Conservation (phyloP, 2,888 invertebrate genomes). For the Aphrophora alni region DNA sequence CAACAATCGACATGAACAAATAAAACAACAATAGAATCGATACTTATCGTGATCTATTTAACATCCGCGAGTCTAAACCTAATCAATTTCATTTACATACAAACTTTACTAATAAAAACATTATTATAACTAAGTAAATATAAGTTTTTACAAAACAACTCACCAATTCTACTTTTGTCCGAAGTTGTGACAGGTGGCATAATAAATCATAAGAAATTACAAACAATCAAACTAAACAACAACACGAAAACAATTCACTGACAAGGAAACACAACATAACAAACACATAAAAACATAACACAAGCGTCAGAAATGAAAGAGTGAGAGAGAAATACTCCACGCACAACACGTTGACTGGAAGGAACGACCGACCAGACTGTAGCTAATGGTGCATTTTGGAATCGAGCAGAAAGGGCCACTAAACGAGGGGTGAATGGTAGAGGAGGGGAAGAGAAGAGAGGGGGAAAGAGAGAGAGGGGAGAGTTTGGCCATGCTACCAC, state of each 20-base stretch:
- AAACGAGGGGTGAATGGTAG: constrained; percentile 10
- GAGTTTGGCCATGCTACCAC: constrained; percentile 49
- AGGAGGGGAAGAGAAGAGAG: constrained; percentile 20
- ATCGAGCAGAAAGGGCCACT: constrained; percentile 40
- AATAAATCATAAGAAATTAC: neutral
- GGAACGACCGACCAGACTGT: neutral
- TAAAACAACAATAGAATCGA: neutral
- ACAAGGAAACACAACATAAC: constrained; percentile 23
- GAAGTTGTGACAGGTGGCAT: constrained; percentile 2
- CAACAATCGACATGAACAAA: neutral
- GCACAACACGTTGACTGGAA: neutral
- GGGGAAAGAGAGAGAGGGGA: constrained; percentile 14
- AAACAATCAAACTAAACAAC: neutral
- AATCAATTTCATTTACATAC: too few relatives aligned
- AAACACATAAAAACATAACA: constrained; percentile 13
- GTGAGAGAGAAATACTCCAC: neutral
- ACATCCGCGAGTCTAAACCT: too few relatives aligned
- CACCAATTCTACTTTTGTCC: neutral
- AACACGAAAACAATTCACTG: neutral
- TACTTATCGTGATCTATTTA: neutral
- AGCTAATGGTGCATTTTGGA: constrained; percentile 35
- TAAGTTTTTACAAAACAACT: neutral
- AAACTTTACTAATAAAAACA: too few relatives aligned
- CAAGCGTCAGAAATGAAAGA: neutral
- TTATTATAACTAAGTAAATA: too few relatives aligned